A percentile compares a stretch with the other conserved stretches of the same genome.
phyloP scores from a whole-genome alignment of 1,140 invertebrate genomes.

The Drosophila kepulauana region DNA sequence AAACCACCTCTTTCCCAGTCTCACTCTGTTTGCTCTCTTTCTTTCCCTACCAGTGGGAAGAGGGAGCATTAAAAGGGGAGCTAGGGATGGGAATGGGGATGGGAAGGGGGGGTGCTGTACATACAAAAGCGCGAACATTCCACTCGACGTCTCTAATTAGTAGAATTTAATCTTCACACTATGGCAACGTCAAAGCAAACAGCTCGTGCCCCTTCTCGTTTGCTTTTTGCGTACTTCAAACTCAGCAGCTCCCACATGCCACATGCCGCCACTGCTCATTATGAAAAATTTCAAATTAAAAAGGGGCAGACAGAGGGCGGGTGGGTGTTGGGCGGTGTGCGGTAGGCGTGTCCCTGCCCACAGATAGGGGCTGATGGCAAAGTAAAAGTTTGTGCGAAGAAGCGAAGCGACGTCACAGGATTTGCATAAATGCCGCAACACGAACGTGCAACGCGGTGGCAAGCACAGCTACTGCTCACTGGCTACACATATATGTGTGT shows the following conservation, averaged over 20 bases:
- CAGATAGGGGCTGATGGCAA: conserved; percentile 34
- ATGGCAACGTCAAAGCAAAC: conserved; percentile 73
- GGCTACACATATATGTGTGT: conserved; percentile 20
- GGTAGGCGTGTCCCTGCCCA: neutral
- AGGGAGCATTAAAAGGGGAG: neutral
- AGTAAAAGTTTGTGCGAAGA: conserved; percentile 77
- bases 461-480: conserved; percentile 2
- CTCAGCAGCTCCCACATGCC: neutral
- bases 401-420: conserved; percentile 58
- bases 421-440: conserved; percentile 81
- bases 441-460: conserved; percentile 23
- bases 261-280: conserved; percentile 62
- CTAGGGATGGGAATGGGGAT: neutral
- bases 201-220: neutral
- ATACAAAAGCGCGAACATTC: conserved; percentile 77
- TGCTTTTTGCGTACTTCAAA: too few species aligned
- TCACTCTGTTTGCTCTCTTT: neutral
- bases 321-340: neutral
- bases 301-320: conserved; percentile 49
- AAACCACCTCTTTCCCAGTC: neutral
- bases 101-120: conserved; percentile 6
- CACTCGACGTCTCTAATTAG: conserved; percentile 83
- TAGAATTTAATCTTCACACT: conserved; percentile 84
- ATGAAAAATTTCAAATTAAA: conserved; percentile 84
- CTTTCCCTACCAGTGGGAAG: conserved; percentile 1